Conservation (phyloP, 2,113 vertebrate species). For the Rafetus swinhoei region DNA sequence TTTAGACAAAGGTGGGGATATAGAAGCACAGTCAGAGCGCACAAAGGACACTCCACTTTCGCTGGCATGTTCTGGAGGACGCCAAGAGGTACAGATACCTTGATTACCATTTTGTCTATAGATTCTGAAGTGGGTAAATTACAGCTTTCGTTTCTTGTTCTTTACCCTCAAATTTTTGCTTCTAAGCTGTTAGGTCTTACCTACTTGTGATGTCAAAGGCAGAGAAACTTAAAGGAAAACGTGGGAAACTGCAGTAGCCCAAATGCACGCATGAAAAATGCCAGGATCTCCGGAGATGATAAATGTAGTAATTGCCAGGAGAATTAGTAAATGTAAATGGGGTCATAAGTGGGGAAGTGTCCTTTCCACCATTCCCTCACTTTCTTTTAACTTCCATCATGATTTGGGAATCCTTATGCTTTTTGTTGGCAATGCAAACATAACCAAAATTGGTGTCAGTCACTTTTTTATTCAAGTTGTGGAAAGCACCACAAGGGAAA, state of each 20-base stretch:
- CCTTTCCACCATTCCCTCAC: neutral
- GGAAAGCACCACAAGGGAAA: neutral
- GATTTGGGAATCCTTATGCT: neutral
- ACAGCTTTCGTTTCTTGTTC: neutral
- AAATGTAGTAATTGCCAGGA: neutral
- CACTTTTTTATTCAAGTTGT: neutral
- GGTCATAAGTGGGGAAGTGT: neutral
- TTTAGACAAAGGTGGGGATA: constrained; percentile 97
- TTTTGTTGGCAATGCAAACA: neutral
- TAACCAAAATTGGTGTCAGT: neutral
- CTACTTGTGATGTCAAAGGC: neutral
- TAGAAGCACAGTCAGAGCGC: constrained; percentile 98
- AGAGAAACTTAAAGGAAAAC: neutral
- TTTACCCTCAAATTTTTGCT: neutral
- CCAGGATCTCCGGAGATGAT: neutral
- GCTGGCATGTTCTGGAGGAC: constrained; percentile 95
- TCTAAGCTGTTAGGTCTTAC: neutral
- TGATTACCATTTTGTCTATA: neutral
- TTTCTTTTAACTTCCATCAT: neutral
- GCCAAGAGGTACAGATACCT: constrained; percentile 89
- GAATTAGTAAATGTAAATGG: neutral
- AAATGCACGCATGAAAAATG: neutral
- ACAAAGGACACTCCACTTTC: constrained; percentile 99
- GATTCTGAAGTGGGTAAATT: neutral
- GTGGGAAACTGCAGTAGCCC: neutral